phyloP scores from a whole-genome alignment of 2,888 invertebrate genomes.

The Allophyes oxyacanthae region DNA sequence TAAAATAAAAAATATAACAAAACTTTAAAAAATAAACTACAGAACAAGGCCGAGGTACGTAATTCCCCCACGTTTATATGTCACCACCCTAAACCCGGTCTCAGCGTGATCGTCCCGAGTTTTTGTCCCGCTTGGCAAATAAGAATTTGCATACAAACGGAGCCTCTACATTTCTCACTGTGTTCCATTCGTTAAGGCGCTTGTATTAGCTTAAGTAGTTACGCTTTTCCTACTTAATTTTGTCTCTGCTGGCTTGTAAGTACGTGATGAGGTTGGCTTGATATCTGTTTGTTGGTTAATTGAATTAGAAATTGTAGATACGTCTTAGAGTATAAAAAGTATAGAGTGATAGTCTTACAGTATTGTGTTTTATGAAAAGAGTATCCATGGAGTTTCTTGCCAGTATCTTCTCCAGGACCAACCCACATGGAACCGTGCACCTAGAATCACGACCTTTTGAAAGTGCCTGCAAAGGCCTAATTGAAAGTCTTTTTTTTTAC shows the following conservation, averaged over 20 bases:
- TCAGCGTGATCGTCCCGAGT: constrained; percentile 50
- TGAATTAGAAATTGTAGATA: constrained; percentile 15
- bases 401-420: too few species aligned
- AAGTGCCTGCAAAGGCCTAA: too few species aligned
- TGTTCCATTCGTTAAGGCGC: constrained; percentile 53
- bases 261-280: constrained; percentile 34
- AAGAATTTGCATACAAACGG: constrained; percentile 74
- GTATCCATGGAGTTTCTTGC: too few species aligned
- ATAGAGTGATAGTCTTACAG: too few species aligned
- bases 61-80: constrained; percentile 26
- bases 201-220: constrained; percentile 52
- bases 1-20: background rate
- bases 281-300: constrained; percentile 24
- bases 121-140: constrained; percentile 62
- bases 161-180: constrained; percentile 63
- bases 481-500: too few species aligned
- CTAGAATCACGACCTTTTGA: too few species aligned
- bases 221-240: constrained; percentile 50
- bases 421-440: too few species aligned
- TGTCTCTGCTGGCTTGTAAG: constrained; percentile 26
- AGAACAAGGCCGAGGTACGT: background rate
- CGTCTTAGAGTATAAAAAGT: too few species aligned
- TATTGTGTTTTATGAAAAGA: too few species aligned
- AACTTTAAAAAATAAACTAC: constrained; percentile 10
- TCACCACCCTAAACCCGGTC: constrained; percentile 27